Evolutionary conservation across 2,113 vertebrate species (phyloP).

Genomic region (Lonchura striata): DNA sequence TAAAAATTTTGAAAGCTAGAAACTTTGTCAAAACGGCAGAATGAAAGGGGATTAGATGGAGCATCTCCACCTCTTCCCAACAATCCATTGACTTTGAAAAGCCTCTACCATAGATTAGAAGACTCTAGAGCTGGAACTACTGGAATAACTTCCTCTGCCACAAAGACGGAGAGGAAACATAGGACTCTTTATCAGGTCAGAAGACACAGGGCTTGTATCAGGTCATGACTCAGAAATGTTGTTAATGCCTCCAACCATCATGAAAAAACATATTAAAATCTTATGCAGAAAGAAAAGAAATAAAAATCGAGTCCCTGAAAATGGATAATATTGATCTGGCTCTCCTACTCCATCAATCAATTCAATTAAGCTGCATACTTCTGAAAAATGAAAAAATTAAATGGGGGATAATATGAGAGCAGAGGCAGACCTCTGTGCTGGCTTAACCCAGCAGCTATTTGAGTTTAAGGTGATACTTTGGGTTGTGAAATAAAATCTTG

Average conservation of each 20-base stretch:
- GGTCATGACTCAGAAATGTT: not conserved
- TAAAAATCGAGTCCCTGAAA: not conserved
- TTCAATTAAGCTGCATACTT: not conserved
- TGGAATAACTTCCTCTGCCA: not conserved
- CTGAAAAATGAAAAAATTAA: not conserved
- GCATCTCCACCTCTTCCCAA: not conserved
- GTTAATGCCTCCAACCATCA: not conserved
- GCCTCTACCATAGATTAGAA: not conserved
- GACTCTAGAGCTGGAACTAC: not conserved
- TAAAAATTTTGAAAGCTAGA: not conserved
- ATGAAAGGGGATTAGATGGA: not conserved
- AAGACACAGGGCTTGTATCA: too few species aligned
- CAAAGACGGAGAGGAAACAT: not conserved
- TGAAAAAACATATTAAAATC: not conserved
- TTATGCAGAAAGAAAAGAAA: not conserved
- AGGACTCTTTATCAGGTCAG: not conserved
- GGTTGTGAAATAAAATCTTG: not conserved
- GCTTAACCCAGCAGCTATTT: not conserved
- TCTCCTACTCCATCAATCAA: not conserved
- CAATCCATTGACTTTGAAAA: not conserved
- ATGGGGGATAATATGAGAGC: rapidly evolving
- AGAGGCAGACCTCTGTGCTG: not conserved
- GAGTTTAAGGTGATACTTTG: not conserved
- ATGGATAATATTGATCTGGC: not conserved
- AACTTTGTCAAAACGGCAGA: not conserved